A percentile compares a stretch with the other conserved stretches of the same genome.
Conservation (phyloP, 2,797 vertebrate genomes). For the Thripadectes ignobilis region DNA sequence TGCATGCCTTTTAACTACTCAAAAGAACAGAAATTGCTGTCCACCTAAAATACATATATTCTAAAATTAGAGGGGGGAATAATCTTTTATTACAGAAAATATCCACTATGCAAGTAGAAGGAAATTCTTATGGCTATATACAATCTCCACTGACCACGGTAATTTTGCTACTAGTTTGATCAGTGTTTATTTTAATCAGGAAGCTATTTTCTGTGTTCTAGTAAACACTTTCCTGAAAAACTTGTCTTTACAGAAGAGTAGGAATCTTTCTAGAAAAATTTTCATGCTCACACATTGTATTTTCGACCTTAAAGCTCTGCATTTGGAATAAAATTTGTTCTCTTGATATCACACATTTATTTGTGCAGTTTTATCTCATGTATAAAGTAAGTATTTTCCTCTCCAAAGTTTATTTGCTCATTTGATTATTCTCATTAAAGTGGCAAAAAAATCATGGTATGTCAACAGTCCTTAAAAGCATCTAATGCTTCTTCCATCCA, state of each 20-base stretch:
- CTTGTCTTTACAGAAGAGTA: background rate
- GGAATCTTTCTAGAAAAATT: background rate
- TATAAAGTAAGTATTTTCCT: background rate
- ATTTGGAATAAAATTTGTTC: background rate
- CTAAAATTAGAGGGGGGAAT: background rate
- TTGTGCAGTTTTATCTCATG: background rate
- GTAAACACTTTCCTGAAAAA: background rate
- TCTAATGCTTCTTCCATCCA: constrained; percentile 8
- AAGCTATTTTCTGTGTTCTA: background rate
- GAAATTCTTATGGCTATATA: background rate
- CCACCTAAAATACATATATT: background rate
- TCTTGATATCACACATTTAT: background rate
- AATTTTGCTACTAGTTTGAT: background rate
- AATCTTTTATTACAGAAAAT: background rate
- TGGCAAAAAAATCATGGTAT: constrained; percentile 8
- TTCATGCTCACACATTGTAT: background rate
- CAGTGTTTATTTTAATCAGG: background rate
- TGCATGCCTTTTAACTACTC: background rate
- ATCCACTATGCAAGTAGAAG: background rate
- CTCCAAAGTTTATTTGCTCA: background rate
- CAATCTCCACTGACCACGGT: background rate
- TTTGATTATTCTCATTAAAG: background rate
- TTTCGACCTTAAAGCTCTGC: background rate
- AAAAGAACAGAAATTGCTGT: background rate
- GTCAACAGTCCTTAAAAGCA: background rate